Base-by-base conservation (phyloP, 2,797 vertebrate genomes). In the Scomberomorus guttatus region DNA sequence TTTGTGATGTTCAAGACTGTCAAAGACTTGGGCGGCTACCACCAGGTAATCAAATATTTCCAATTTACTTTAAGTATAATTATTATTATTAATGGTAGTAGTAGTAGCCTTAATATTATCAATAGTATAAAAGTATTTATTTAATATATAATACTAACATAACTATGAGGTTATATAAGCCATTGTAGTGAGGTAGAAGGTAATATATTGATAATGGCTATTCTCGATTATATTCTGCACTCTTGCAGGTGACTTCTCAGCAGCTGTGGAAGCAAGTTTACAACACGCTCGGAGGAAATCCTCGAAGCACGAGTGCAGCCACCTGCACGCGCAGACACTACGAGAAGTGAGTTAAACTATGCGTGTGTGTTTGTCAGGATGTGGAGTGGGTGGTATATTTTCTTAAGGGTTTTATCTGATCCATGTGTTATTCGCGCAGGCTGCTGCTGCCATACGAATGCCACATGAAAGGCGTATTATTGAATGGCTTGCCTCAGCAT, bases 241-340 rank as follows among this genome's bases (percentile, higher is more conserved):
- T 25, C 2, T 25, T 69, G 5, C 79, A 96, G 95, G 95, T 96
- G 44, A 96, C 95, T 0, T 64, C 90, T 24, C 95, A 95, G 81
- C 95, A 96, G 87, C 68, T 93, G 54, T 96, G 95, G 95, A 96
- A 96, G 54, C 95, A 96, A 18, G 93, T 96, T 9, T 96, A 96
- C 87, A 96, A 95, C 86, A 86, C 80, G 1, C 90, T 96, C 0
- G 95, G 95, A 22, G 95, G 95, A 68, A 96, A 96, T 76, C 95
- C 95, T 0, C 92, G 95, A 2, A 96, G 95, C 81, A 96, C 95
- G 0, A 96, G 95, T 0, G 95, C 95, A 20, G 95, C 95, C 29
- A 96, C 95, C 1, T 96, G 95, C 84, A 96, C 95, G 5, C 94
- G 95, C 54, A 89, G 95, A 52, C 95, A 96, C 86, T 96, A 96